Evolutionary conservation across 2,113 vertebrate species (phyloP).

Genomic region (Chamaetylas fuelleborni): DNA sequence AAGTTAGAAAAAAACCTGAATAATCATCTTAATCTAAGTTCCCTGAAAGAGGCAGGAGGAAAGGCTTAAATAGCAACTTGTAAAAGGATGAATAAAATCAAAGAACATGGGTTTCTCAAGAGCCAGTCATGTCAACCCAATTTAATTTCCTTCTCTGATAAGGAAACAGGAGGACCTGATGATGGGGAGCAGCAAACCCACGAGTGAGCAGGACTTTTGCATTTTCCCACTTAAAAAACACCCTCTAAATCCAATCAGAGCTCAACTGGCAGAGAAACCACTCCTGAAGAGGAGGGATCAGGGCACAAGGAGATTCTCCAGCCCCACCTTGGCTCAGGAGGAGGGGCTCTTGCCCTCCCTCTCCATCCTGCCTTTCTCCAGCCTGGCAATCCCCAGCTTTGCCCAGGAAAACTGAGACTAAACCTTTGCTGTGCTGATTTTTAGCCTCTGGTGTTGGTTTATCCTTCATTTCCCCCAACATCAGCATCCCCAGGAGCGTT

Average conservation of each 20-base stretch:
- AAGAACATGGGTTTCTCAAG: slow-evolving; percentile 25
- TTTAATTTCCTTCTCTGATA: slow-evolving; percentile 9
- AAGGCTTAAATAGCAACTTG: slow-evolving; percentile 21
- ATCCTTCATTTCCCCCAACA: background rate
- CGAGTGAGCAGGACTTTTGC: background rate
- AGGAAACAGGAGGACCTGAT: background rate
- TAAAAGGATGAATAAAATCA: slow-evolving; percentile 34
- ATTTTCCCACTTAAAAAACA: background rate
- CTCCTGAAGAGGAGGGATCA: background rate
- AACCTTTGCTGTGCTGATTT: background rate
- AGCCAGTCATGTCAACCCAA: background rate
- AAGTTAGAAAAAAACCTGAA: background rate
- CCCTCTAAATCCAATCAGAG: background rate
- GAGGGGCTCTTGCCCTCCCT: background rate
- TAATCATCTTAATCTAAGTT: slow-evolving; percentile 24
- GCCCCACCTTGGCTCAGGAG: background rate
- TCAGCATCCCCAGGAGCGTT: accelerated
- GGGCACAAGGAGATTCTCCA: background rate
- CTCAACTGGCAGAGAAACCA: background rate
- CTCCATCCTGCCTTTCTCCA: background rate
- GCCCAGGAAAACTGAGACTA: background rate
- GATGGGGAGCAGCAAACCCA: background rate
- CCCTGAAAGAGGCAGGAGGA: slow-evolving; percentile 9
- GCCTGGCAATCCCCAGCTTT: background rate
- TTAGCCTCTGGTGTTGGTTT: background rate